A percentile compares a stretch with the other conserved stretches of the same genome.
Evolutionary conservation across 2,888 invertebrate genomes (phyloP).

Genomic region (Drosophila monieri): DNA sequence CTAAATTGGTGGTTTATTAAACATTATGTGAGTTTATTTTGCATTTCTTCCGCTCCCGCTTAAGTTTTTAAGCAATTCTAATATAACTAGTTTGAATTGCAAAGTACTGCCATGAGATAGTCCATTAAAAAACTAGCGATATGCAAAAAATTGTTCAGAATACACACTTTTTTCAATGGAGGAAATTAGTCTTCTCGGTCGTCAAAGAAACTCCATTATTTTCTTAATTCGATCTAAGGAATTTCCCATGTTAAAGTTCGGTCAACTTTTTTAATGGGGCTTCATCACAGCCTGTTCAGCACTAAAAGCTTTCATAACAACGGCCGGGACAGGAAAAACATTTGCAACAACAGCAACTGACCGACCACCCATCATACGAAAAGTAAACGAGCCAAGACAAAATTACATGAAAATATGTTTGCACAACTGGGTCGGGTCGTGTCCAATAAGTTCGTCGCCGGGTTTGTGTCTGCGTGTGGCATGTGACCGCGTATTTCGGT

Average conservation of each 20-base stretch:
- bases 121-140: neutral
- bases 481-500: constrained; percentile 23
- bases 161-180: neutral
- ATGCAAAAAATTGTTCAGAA: neutral
- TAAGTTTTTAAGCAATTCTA: neutral
- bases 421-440: constrained; percentile 61
- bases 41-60: neutral
- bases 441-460: constrained; percentile 29
- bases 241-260: neutral
- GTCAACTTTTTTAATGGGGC: neutral
- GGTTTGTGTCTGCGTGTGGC: constrained; percentile 35
- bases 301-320: constrained; percentile 31
- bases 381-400: constrained; percentile 53
- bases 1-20: neutral
- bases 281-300: neutral
- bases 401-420: constrained; percentile 72
- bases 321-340: constrained; percentile 21
- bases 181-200: neutral
- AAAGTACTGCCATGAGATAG: neutral
- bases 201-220: constrained; percentile 47
- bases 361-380: constrained; percentile 38
- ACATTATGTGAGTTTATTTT: neutral
- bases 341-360: constrained; percentile 34
- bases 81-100: neutral
- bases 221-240: constrained; percentile 8